Evolutionary conservation across 2,113 vertebrate genomes (phyloP).

Genomic region (Calyptommatus sinebrachiatus): DNA sequence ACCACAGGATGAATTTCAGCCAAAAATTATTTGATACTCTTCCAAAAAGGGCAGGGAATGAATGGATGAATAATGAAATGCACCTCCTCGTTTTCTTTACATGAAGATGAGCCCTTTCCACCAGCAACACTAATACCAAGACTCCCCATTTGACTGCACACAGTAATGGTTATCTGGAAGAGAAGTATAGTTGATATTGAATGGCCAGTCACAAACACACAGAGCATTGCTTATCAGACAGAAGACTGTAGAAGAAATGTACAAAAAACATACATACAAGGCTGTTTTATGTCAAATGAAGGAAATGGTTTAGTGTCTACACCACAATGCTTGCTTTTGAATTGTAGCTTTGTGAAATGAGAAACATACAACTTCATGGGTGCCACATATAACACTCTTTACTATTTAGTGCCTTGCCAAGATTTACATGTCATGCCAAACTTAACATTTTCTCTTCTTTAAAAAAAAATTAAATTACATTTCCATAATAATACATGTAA

Average conservation of each 20-base stretch:
- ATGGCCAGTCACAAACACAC: slow-evolving; percentile 39
- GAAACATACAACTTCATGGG: neutral
- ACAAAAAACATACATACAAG: neutral
- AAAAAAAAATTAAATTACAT: no score
- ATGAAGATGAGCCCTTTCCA: slow-evolving; percentile 82
- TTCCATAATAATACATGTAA: no score
- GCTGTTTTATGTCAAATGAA: neutral
- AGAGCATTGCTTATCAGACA: slow-evolving; percentile 27
- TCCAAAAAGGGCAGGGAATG: slow-evolving; percentile 30
- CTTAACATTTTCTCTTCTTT: no score
- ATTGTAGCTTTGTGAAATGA: neutral
- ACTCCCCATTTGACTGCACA: slow-evolving; percentile 78
- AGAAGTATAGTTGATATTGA: slow-evolving; percentile 57
- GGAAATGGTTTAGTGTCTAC: neutral
- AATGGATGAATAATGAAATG: slow-evolving; percentile 53
- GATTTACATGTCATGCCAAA: no score
- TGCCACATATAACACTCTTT: neutral
- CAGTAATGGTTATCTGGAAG: slow-evolving; percentile 77
- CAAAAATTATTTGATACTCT: slow-evolving; percentile 26
- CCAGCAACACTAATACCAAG: slow-evolving; percentile 86
- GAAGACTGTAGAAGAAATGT: slow-evolving; percentile 20
- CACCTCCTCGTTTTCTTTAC: slow-evolving; percentile 82
- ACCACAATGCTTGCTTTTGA: neutral
- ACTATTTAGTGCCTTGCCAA: neutral
- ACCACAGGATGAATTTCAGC: slow-evolving; percentile 12